A percentile compares a stretch with the other conserved stretches of the same genome.
Evolutionary conservation across 92 coral and sea anemone species (phyloP).

Genomic region (Epizoanthus rinbou): DNA sequence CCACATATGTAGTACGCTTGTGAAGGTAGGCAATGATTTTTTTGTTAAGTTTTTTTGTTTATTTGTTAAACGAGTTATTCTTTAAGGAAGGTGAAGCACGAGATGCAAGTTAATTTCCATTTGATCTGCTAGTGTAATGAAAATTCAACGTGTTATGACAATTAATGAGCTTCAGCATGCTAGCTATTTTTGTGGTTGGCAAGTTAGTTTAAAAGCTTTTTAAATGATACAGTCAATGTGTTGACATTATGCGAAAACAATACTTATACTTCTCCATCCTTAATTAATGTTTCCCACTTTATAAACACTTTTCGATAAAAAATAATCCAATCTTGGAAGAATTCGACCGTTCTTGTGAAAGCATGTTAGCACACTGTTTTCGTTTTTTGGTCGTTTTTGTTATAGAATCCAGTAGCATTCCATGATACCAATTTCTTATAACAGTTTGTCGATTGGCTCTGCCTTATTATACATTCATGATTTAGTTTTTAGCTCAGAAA

Average conservation of each 20-base stretch:
- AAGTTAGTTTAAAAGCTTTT: slow-evolving; percentile 76
- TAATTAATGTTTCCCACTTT: slow-evolving; percentile 91
- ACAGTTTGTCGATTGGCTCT: slow-evolving; percentile 31
- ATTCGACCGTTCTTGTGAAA: slow-evolving; percentile 42
- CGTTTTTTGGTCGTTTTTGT: slow-evolving; percentile 46
- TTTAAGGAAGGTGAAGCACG: background rate
- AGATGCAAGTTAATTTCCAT: slow-evolving; percentile 39
- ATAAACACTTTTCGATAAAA: slow-evolving; percentile 79
- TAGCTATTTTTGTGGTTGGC: slow-evolving; percentile 72
- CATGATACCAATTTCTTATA: slow-evolving; percentile 53
- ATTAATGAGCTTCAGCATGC: slow-evolving; percentile 79
- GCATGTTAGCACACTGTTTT: slow-evolving; percentile 50
- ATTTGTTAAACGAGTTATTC: slow-evolving; percentile 28
- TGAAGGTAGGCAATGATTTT: background rate
- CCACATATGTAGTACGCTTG: slow-evolving; percentile 14
- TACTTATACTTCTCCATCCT: slow-evolving; percentile 86
- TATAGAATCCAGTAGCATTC: slow-evolving; percentile 44
- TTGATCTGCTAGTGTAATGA: slow-evolving; percentile 61
- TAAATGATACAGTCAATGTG: slow-evolving; percentile 93
- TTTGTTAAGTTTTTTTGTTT: slow-evolving; percentile 12
- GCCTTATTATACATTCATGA: slow-evolving; percentile 94
- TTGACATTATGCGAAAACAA: slow-evolving; percentile 96
- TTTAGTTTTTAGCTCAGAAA: slow-evolving; percentile 99
- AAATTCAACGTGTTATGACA: slow-evolving; percentile 63
- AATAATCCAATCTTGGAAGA: slow-evolving; percentile 40